Conservation (phyloP, 2,113 vertebrate genomes). For the Antechinus flavipes region DNA sequence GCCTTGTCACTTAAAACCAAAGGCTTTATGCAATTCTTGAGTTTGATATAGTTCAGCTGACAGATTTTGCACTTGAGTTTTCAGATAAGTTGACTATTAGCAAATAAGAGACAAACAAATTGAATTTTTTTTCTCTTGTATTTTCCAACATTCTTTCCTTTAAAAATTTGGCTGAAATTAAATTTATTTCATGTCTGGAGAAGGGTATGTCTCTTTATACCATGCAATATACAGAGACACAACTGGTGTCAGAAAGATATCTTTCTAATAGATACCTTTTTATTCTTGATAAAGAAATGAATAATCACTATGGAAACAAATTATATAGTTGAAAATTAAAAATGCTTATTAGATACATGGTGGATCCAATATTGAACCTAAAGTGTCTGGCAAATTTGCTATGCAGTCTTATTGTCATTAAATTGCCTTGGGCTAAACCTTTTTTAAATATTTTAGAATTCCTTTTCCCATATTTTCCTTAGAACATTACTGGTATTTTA, state of each 20-base stretch:
- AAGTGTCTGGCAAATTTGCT: slow-evolving; percentile 56
- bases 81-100: slow-evolving; percentile 16
- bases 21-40: neutral
- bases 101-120: slow-evolving; percentile 24
- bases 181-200: slow-evolving; percentile 14
- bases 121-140: neutral
- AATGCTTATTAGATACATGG: slow-evolving; percentile 16
- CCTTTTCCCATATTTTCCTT: slow-evolving; percentile 57
- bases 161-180: slow-evolving; percentile 58
- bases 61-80: slow-evolving; percentile 28
- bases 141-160: slow-evolving; percentile 32
- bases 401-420: slow-evolving; percentile 71
- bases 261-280: neutral
- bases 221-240: neutral
- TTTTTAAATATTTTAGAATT: slow-evolving; percentile 67
- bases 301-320: slow-evolving; percentile 40
- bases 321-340: slow-evolving; percentile 57
- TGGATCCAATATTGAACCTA: slow-evolving; percentile 29
- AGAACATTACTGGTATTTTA: slow-evolving; percentile 63
- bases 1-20: neutral
- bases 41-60: neutral
- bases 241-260: neutral
- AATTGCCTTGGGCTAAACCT: slow-evolving; percentile 64
- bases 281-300: slow-evolving; percentile 44
- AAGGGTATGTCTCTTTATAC: slow-evolving; percentile 21